Conservation (phyloP, 92 coral and sea anemone genomes). For the Bergia puertoricense region DNA sequence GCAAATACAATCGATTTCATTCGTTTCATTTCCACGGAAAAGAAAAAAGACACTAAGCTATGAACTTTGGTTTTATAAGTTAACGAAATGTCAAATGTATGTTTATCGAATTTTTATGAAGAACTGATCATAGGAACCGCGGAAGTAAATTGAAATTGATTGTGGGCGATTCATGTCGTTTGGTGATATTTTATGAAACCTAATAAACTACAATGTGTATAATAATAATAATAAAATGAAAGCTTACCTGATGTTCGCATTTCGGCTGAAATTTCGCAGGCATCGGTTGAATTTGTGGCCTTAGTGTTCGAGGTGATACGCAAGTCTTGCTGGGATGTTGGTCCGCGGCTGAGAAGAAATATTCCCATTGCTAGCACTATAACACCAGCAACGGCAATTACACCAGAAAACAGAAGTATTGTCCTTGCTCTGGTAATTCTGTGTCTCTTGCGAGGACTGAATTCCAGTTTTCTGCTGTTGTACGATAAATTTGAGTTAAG, state of each 20-base stretch:
- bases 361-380: conserved; percentile 18
- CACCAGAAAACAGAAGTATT: conserved; percentile 13
- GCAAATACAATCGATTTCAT: background rate
- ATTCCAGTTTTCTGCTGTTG: conserved; percentile 36
- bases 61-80: background rate
- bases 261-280: conserved; percentile 28
- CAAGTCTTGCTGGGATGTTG: background rate
- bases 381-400: conserved; percentile 22
- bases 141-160: background rate
- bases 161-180: background rate
- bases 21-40: background rate
- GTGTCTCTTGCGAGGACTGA: conserved; percentile 10
- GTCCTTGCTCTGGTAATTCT: conserved; percentile 9
- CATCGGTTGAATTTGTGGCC: background rate
- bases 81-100: background rate
- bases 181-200: conserved; percentile 1
- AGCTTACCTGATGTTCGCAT: conserved; percentile 28
- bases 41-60: background rate
- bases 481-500: conserved; percentile 16
- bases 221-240: background rate
- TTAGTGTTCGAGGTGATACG: background rate
- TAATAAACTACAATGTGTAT: background rate
- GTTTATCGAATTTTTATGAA: background rate
- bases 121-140: background rate
- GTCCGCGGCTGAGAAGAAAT: background rate